These are phyloP conservation scores for Erebia epiphron DNA, from an alignment of 2,888 invertebrate genomes.

Conservation along the genomic window DNA sequence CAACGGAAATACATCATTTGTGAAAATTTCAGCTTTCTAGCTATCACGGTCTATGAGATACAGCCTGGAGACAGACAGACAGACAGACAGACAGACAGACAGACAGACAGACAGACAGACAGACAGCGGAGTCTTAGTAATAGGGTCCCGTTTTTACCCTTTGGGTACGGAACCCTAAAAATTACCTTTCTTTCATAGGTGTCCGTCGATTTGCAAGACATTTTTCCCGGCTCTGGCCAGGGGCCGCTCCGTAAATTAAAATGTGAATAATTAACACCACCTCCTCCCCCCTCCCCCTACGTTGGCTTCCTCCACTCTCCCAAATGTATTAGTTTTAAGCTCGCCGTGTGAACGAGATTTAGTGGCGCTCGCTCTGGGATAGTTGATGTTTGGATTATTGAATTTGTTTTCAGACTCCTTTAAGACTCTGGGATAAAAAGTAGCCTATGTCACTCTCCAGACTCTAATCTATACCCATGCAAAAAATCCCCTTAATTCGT, in stretches of 20 bases:
- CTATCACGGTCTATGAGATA: too few species aligned
- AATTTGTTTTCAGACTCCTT: neutral
- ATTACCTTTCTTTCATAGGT: conserved; percentile 45
- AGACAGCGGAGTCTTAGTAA: too few species aligned
- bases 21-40: too few species aligned
- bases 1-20: too few species aligned
- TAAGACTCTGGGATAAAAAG: neutral
- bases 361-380: conserved; percentile 61
- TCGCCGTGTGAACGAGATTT: conserved; percentile 73
- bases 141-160: too few species aligned
- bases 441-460: too few species aligned
- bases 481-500: too few species aligned
- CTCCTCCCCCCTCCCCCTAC: conserved; percentile 50
- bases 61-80: too few species aligned
- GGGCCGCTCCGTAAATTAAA: conserved; percentile 80
- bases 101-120: too few species aligned
- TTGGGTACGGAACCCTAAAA: too few species aligned
- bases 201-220: conserved; percentile 78
- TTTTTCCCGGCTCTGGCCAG: conserved; percentile 70
- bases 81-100: too few species aligned
- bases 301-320: conserved; percentile 49
- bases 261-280: conserved; percentile 81
- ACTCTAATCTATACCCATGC: too few species aligned
- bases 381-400: conserved; percentile 58
- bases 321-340: conserved; percentile 81